Evolutionary conservation across 2,797 vertebrate species (phyloP).

Genomic region (Eidolon dupreanum): DNA sequence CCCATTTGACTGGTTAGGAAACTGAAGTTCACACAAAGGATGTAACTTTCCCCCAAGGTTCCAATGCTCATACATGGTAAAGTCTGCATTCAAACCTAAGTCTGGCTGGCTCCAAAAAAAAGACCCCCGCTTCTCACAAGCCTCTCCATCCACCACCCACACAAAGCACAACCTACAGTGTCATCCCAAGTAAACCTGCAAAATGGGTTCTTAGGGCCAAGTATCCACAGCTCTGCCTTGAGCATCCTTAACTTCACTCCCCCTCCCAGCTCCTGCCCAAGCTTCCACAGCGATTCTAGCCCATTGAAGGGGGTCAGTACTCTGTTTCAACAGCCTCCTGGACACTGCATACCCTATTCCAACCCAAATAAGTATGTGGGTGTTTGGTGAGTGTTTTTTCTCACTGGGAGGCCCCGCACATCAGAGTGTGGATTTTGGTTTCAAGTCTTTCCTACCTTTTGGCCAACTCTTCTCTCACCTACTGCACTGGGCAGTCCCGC

Average conservation of each 20-base stretch:
- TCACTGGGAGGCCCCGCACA: slow-evolving; percentile 79
- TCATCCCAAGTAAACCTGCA: slow-evolving; percentile 32
- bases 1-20: slow-evolving; percentile 53
- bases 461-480: slow-evolving; percentile 81
- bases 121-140: neutral
- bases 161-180: neutral
- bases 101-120: slow-evolving; percentile 49
- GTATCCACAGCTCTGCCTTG: neutral
- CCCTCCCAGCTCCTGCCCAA: neutral
- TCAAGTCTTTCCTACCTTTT: slow-evolving; percentile 83
- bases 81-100: slow-evolving; percentile 36
- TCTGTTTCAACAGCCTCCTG: slow-evolving; percentile 78
- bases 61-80: neutral
- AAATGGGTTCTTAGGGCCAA: slow-evolving; percentile 31
- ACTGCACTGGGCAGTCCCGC: slow-evolving; percentile 70
- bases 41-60: neutral
- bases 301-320: slow-evolving; percentile 63
- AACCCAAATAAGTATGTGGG: slow-evolving; percentile 82
- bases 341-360: slow-evolving; percentile 67
- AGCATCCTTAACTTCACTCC: neutral
- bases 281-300: slow-evolving; percentile 30
- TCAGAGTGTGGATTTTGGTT: slow-evolving; percentile 81
- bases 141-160: slow-evolving; percentile 5
- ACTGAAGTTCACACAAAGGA: slow-evolving; percentile 38
- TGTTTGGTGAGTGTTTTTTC: slow-evolving; percentile 83